Evolutionary conservation across 2,113 vertebrate species (phyloP), one percentile per base, ranked within the genome.

Genomic region (Conger conger): DNA sequence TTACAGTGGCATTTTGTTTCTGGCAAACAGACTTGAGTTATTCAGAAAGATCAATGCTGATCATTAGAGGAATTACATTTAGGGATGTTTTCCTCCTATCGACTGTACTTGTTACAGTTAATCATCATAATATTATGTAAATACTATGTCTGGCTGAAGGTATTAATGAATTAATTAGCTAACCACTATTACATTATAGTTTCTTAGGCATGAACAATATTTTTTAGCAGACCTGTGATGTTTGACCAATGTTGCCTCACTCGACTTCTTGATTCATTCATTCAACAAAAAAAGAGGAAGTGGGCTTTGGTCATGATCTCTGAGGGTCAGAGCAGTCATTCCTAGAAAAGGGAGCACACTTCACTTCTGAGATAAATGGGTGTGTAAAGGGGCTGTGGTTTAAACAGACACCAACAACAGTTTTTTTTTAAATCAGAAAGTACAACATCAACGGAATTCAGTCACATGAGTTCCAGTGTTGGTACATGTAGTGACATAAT

Each of bases 331-430:
- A 50, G 45, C 94, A 95, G 94, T 93, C 92, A 93, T 95, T 96
- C 94, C 94, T 91, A 92, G 94, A 96, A 96, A 94, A 93, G 93
- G 90, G 88, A 92, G 93, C 91, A 92, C 89, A 91, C 92, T 90
- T 93, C 93, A 87, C 92, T 92, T 93, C 77, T 89, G 93, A 93
- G 91, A 93, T 92, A 91, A 92, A 94, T 92, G 92, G 92, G 90
- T 89, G 91, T 93, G 91, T 93, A 88, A 87, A 92, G 89, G 91
- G 35, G 82, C 91, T 94, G 94, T 90, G 94, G 94, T 94, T 84
- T 92, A 88, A 50, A 50, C 45, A 50, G 45, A 13, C 45, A 50
- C 1, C 45, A 6, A 50, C 9, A 13, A 42, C 40, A 42, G 45
- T 50, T 9, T 50, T 50, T 50, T 50, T 50, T 50, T 50, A 16